Conservation (phyloP, 2,888 invertebrate genomes). For the Julus scandinavius region DNA sequence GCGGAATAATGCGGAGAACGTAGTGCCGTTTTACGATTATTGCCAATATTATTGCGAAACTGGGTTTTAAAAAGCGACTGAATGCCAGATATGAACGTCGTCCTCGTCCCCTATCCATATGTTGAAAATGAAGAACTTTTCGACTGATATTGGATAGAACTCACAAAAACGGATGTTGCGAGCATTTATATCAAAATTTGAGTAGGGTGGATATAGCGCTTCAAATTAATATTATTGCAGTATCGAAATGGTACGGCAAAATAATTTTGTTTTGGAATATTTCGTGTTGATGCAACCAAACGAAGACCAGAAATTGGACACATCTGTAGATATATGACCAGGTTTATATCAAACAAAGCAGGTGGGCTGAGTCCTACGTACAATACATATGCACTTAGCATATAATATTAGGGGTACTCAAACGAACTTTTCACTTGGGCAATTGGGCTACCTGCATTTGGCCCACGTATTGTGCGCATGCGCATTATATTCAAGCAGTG, state of each 20-base stretch:
- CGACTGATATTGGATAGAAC: neutral
- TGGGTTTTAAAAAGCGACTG: slow-evolving; percentile 1
- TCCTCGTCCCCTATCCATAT: neutral
- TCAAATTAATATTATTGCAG: no score
- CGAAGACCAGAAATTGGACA: no score
- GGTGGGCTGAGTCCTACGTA: no score
- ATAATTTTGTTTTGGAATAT: no score
- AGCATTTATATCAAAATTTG: neutral
- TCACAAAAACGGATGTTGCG: neutral
- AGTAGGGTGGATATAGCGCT: neutral
- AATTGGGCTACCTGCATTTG: no score
- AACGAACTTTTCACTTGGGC: no score
- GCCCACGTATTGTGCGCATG: no score
- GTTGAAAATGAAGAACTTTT: neutral
- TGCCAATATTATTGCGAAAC: slow-evolving; percentile 26
- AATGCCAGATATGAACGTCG: neutral
- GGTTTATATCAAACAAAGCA: no score
- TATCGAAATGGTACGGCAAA: neutral
- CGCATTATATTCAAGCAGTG: no score
- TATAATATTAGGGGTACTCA: no score
- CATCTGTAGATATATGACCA: no score
- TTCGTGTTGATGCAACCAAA: neutral
- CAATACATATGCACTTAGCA: no score
- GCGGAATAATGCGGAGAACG: neutral
- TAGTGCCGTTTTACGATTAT: slow-evolving; percentile 33